Base-by-base conservation (phyloP, 2,113 vertebrate species). In the Brachyhypopomus occidentalis region DNA sequence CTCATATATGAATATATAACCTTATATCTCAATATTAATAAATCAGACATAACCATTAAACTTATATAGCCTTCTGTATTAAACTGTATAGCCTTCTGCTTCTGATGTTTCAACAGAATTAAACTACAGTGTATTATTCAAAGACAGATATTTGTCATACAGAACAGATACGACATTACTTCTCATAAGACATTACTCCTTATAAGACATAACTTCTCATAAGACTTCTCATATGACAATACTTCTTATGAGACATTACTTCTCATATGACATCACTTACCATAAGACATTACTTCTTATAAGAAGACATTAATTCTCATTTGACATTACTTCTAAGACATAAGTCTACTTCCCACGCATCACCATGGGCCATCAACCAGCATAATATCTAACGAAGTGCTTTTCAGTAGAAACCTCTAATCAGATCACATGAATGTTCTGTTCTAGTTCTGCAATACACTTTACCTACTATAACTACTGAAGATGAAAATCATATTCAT, bases 401-500 rank as follows among this genome's bases (percentile, higher is more conserved):
- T 81, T 55, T 63, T 41, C 78, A 72, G 38, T 80, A 11, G 78
- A 41, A 71, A 80, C 41, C 41, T 52, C 60, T 14, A 75, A 25
- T 41, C 63, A 74, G 60, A 55, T 25, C 60, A 63, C 38, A 80
- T 41, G 66, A 55, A 74, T 64, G 59, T 62, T 80, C 71, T 80
- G 25, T 66, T 74, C 79, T n/a, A 23, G 41, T 48, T 78, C 77
- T 66, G n/a, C 41, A 59, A 38, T n/a, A 23, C 76, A 41, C 76
- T 66, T 78, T 41, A 56, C 9, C 16, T 36, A 70, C 64, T 71
- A 34, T 41, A 58, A 64, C 52, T 58, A 79, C 23, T 60, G 27
- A 27, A 72, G 45, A 9, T 11, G 9, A 2, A 72, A 41, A 34
- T 60, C 52, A 38, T 41, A 55, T 34, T 27, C 9, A 0, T 69